Conservation (phyloP, 2,113 vertebrate genomes). For the Fulmarus glacialis region DNA sequence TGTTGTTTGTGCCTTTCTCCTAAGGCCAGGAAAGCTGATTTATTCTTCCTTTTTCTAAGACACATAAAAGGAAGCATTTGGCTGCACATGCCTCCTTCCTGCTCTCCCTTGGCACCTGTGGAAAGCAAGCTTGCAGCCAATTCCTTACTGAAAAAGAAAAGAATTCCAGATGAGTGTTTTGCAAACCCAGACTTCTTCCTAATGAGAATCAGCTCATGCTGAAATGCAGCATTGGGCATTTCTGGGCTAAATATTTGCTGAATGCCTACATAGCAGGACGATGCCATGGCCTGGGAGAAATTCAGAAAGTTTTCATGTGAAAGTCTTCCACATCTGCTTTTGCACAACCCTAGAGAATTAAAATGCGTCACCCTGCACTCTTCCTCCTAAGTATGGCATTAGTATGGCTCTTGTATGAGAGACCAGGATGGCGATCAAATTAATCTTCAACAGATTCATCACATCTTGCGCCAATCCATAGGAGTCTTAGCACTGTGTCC, state of each 20-base stretch:
- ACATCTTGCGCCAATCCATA: neutral
- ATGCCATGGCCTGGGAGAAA: neutral
- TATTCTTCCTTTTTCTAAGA: neutral
- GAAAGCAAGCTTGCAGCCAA: conserved; percentile 9
- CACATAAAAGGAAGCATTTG: conserved; percentile 24
- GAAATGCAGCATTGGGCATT: neutral
- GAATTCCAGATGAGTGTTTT: neutral
- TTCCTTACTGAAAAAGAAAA: neutral
- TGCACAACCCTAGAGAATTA: neutral
- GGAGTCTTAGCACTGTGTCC: neutral
- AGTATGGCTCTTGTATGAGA: neutral
- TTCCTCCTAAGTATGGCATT: neutral
- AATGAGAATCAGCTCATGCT: neutral
- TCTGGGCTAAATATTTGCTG: neutral
- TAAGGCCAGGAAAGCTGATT: neutral
- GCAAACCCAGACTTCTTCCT: neutral
- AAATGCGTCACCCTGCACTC: neutral
- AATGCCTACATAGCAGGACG: neutral
- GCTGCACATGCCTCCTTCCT: conserved; percentile 30
- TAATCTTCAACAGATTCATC: neutral
- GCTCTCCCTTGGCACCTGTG: neutral
- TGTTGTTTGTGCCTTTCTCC: neutral
- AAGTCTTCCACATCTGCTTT: neutral
- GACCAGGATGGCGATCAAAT: neutral
- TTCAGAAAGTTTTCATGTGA: neutral